phyloP scores from a whole-genome alignment of 2,797 vertebrate genomes.

The Centroberyx gerrardi region DNA sequence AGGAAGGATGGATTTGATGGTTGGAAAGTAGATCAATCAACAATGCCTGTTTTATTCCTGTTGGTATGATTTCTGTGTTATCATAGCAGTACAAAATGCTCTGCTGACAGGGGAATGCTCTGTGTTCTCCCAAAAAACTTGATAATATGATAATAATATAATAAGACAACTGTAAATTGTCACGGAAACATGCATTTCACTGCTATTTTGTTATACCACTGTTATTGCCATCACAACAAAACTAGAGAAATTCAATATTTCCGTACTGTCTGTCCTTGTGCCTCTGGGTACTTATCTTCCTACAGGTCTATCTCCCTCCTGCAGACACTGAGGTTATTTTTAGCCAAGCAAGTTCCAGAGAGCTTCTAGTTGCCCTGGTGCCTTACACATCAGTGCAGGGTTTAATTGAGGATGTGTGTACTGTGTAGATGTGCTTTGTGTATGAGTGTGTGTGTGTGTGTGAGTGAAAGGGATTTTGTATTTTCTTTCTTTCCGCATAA shows the following conservation, averaged over 20 bases:
- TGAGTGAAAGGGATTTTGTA: conserved; percentile 42
- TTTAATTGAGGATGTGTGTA: conserved; percentile 69
- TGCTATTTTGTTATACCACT: too few species aligned
- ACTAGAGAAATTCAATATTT: conserved; percentile 21
- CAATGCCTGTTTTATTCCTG: too few species aligned
- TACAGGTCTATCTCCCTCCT: conserved; percentile 68
- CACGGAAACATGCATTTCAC: too few species aligned
- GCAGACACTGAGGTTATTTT: conserved; percentile 74
- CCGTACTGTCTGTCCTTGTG: conserved; percentile 41
- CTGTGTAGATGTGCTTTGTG: conserved; percentile 29
- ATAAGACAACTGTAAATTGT: too few species aligned
- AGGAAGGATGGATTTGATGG: too few species aligned
- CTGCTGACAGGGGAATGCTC: too few species aligned
- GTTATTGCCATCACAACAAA: not conserved
- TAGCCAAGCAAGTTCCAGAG: conserved; percentile 65
- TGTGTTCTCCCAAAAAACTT: too few species aligned
- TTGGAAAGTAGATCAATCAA: too few species aligned
- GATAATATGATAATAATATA: too few species aligned
- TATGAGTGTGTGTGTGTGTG: conserved; percentile 1
- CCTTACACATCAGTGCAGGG: conserved; percentile 56
- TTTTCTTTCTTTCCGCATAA: conserved; percentile 52
- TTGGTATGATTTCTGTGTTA: too few species aligned
- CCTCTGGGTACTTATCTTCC: conserved; percentile 48
- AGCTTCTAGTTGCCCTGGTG: conserved; percentile 62
- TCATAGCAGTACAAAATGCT: too few species aligned